Base-by-base conservation (phyloP, 1,140 invertebrate species). In the Drosophila insularis region DNA sequence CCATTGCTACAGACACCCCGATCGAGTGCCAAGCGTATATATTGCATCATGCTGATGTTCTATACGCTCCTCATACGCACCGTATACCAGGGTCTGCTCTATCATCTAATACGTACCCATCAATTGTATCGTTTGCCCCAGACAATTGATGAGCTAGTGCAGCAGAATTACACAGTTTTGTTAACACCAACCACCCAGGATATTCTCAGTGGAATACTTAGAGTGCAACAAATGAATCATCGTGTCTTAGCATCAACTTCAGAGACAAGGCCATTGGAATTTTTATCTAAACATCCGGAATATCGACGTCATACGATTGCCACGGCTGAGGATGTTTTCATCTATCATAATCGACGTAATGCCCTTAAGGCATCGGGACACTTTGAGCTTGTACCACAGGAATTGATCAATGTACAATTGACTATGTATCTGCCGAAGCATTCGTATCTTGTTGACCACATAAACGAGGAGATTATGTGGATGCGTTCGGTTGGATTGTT, bases 381-480 rank as follows among this genome's bases (percentile, higher is more conserved):
- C 0, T 84, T 71, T 13, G 80, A 80, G 39, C 23, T 80, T 0
- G 77, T 89, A 6, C 61, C 85, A 0, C 67, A 89, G 71, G 77
- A 84, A n/a, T 54, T 89, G 23, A 70, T 89, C 14, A 67, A 59
- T 21, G n/a, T 89, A 63, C 84, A 84, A 60, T 3, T 89, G 54
- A 84, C 80, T 10, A 89, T 84, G 80, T 89, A 89, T n/a, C 54
- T 89, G 19, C 35, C 50, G 3, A 89, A 89, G 61, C 84, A 89
- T 35, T 89, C 84, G 1, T 89, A 78, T n/a, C 80, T 89, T 7
- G 68, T 80, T 23, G 85, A 89, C 40, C 73, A 80, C 2, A 65
- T 89, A 0, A 89, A 89, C 50, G 84, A 89, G 32, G 69, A 89
- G 65, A 89, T 89, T 39, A 74, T 85, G 46, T 84, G 80, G 85